Conservation (phyloP, 1,140 invertebrate genomes). For the Drosophila tropicalis region DNA sequence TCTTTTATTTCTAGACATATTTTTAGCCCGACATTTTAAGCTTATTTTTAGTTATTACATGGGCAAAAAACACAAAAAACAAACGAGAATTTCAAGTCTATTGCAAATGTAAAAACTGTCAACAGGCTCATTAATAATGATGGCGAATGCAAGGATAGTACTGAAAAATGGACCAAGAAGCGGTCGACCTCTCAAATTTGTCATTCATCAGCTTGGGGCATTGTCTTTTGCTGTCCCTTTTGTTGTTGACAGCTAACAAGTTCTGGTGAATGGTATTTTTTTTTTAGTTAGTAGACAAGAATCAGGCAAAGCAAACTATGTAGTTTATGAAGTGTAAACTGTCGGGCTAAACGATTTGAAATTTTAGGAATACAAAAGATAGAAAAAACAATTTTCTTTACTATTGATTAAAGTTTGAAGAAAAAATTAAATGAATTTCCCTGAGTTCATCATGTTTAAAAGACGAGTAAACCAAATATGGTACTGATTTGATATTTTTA, state of each 20-base stretch:
- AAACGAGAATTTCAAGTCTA: conserved; percentile 54
- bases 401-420: no score
- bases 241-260: conserved; percentile 59
- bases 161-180: conserved; percentile 54
- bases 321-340: background rate
- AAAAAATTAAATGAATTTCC: no score
- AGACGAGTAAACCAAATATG: no score
- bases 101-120: conserved; percentile 68
- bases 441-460: no score
- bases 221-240: conserved; percentile 24
- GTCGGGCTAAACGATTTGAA: background rate
- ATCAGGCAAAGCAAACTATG: background rate
- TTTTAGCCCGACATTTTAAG: conserved; percentile 28
- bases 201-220: conserved; percentile 63
- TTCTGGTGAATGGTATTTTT: conserved; percentile 9
- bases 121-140: conserved; percentile 71
- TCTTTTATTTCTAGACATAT: conserved; percentile 60
- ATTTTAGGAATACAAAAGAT: no score
- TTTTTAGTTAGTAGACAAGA: conserved; percentile 1
- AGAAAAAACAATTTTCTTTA: no score
- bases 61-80: conserved; percentile 24
- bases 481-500: no score
- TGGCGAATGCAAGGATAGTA: conserved; percentile 48
- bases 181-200: conserved; percentile 66
- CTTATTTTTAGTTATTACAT: conserved; percentile 17